Conservation (phyloP, 2,113 vertebrate genomes). For the Daubentonia madagascariensis region DNA sequence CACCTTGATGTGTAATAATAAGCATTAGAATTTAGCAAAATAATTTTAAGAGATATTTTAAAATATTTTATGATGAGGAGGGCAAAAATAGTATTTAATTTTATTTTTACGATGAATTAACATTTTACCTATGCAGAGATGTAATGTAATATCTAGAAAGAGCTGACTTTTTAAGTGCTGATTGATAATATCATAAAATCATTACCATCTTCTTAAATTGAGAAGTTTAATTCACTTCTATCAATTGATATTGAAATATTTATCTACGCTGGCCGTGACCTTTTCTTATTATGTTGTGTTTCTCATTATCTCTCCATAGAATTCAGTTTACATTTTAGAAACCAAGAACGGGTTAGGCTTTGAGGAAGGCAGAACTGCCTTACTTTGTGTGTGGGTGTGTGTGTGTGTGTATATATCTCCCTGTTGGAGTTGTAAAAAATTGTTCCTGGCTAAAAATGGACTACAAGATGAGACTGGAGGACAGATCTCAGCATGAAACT, state of each 20-base stretch:
- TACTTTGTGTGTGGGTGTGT: neutral
- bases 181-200: neutral
- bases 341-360: neutral
- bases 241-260: neutral
- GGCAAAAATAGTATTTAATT: neutral
- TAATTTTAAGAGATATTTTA: neutral
- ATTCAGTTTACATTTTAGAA: neutral
- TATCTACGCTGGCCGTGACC: neutral
- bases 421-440: neutral
- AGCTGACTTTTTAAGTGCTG: neutral
- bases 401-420: neutral
- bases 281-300: neutral
- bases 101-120: neutral
- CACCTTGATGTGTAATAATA: neutral
- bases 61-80: neutral
- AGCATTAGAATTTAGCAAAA: neutral
- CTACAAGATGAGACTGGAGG: neutral
- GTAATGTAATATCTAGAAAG: neutral
- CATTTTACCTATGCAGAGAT: neutral
- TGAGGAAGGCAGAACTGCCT: neutral
- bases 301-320: neutral
- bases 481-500: neutral
- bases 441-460: neutral
- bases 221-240: neutral
- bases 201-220: neutral